Evolutionary conservation across 2,888 invertebrate genomes (phyloP).

Genomic region (Limnephilus rhombicus): DNA sequence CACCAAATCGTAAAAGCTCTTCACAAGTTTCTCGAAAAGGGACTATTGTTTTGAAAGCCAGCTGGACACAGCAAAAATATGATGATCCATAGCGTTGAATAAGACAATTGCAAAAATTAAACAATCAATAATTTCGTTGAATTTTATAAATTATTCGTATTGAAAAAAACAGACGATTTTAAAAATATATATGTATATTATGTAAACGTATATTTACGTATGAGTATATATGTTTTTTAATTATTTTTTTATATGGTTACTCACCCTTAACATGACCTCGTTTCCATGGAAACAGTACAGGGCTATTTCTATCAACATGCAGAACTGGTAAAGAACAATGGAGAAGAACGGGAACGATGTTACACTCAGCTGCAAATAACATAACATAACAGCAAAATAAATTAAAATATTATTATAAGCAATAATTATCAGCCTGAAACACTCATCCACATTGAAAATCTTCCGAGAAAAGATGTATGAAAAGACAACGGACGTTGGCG

Average conservation of each 20-base stretch:
- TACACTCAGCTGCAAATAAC: slow-evolving; percentile 66
- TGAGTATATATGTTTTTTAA: no score
- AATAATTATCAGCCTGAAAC: no score
- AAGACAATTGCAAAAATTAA: background rate
- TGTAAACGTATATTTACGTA: background rate
- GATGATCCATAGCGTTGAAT: background rate
- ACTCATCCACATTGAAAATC: no score
- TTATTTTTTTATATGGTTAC: background rate
- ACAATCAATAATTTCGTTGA: background rate
- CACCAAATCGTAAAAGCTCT: no score
- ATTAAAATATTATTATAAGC: no score
- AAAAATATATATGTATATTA: background rate
- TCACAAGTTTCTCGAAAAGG: background rate
- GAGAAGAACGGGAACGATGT: slow-evolving; percentile 74
- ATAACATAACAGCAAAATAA: background rate
- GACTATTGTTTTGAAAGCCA: background rate
- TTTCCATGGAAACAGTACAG: slow-evolving; percentile 80
- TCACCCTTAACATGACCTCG: slow-evolving; percentile 77
- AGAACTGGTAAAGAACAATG: slow-evolving; percentile 76
- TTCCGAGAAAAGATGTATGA: no score
- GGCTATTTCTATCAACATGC: slow-evolving; percentile 78
- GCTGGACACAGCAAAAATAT: background rate
- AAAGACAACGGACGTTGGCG: no score
- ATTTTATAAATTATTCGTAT: background rate
- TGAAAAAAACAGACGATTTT: background rate